Evolutionary conservation across 2,797 vertebrate genomes (phyloP).

Genomic region (Melopsittacus undulatus): DNA sequence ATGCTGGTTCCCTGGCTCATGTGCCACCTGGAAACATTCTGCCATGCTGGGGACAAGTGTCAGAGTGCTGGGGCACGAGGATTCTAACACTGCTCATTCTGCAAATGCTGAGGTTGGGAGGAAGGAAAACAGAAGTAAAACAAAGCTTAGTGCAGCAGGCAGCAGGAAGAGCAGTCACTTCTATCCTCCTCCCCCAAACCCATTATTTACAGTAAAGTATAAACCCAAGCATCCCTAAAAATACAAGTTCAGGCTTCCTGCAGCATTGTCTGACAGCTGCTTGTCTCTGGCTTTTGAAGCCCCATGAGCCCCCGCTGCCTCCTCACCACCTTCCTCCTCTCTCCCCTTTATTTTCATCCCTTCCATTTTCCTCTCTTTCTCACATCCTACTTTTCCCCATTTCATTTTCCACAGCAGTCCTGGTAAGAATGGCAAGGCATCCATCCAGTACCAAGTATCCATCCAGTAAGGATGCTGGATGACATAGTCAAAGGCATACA

Average conservation of each 20-base stretch:
- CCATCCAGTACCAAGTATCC: accelerated
- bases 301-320: accelerated
- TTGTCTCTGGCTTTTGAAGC: background rate
- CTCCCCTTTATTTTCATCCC: background rate
- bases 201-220: constrained; percentile 19
- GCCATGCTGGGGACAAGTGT: background rate
- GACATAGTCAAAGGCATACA: background rate
- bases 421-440: background rate
- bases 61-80: background rate
- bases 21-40: background rate
- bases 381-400: background rate
- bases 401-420: background rate
- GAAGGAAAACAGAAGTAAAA: constrained; percentile 4
- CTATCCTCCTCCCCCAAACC: background rate
- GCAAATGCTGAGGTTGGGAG: background rate
- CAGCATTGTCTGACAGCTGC: background rate
- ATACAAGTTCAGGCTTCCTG: background rate
- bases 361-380: background rate
- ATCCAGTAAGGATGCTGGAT: background rate
- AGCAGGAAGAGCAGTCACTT: constrained; percentile 17
- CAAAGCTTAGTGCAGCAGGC: background rate
- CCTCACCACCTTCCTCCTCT: background rate
- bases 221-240: constrained; percentile 37
- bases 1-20: background rate
- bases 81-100: background rate